Conservation (phyloP, 2,888 invertebrate genomes). For the Parasteatoda lunata region DNA sequence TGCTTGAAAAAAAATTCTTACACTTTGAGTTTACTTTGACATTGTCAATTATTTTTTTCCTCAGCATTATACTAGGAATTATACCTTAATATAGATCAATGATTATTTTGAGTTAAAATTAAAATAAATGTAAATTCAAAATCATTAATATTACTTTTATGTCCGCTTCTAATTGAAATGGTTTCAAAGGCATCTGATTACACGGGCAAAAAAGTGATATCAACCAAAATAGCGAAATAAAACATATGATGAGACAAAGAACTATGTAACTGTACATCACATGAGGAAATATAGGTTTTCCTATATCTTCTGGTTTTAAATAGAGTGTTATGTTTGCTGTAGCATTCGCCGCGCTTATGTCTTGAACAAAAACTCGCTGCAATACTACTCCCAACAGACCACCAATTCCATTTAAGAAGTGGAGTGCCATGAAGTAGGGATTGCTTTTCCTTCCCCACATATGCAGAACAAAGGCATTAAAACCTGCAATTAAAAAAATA, state of each 20-base stretch:
- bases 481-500: constrained; percentile 10
- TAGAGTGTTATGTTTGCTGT: background rate
- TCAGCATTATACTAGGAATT: no score
- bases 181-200: background rate
- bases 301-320: background rate
- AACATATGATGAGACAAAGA: background rate
- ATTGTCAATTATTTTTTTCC: no score
- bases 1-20: no score
- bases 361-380: background rate
- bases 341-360: background rate
- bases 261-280: background rate
- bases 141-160: background rate
- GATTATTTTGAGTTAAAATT: no score
- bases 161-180: background rate
- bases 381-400: background rate
- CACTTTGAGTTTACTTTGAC: no score
- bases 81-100: no score
- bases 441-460: constrained; percentile 8
- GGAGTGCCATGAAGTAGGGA: constrained; percentile 3
- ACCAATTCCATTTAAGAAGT: constrained; percentile 6
- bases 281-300: background rate
- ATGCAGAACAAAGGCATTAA: constrained; percentile 7
- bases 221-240: background rate
- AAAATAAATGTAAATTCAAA: no score
- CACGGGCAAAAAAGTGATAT: background rate